Evolutionary conservation across 64 coral and sea anemone species (phyloP).

Genomic region (Porites lutea): DNA sequence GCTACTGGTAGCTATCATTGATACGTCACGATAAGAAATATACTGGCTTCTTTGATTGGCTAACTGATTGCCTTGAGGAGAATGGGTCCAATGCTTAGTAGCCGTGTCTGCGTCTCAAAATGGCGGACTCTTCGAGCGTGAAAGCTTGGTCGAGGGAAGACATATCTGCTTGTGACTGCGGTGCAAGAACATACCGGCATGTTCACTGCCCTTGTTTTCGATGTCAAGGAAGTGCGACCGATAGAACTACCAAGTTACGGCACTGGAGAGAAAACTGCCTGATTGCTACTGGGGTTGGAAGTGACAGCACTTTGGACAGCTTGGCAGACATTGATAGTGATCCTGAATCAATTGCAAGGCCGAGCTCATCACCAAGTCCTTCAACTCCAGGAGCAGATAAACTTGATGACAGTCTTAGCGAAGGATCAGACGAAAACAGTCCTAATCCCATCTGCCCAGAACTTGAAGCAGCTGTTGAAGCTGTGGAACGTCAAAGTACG

Average conservation of each 20-base stretch:
- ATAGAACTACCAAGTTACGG: slow-evolving; percentile 50
- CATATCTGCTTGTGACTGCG: slow-evolving; percentile 45
- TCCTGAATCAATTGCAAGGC: background rate
- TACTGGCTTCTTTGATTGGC: slow-evolving; percentile 2
- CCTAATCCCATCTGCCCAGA: background rate
- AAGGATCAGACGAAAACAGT: slow-evolving; percentile 21
- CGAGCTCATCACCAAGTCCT: background rate
- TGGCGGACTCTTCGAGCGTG: background rate
- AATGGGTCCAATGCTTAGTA: background rate
- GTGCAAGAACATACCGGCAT: slow-evolving; percentile 53
- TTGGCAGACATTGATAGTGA: background rate
- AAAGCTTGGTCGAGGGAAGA: slow-evolving; percentile 56
- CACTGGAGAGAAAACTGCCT: slow-evolving; percentile 47
- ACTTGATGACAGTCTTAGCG: background rate
- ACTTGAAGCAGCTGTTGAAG: background rate
- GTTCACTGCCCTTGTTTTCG: slow-evolving; percentile 65
- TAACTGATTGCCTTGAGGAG: background rate
- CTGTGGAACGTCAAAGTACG: background rate
- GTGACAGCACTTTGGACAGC: background rate
- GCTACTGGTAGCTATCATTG: background rate
- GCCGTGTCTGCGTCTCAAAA: background rate
- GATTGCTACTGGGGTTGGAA: background rate
- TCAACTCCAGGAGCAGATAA: background rate
- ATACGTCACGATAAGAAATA: background rate
- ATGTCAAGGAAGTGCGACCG: slow-evolving; percentile 57